phyloP scores from a whole-genome alignment of 2,888 invertebrate species.

The Trileptium ribeirensis region DNA sequence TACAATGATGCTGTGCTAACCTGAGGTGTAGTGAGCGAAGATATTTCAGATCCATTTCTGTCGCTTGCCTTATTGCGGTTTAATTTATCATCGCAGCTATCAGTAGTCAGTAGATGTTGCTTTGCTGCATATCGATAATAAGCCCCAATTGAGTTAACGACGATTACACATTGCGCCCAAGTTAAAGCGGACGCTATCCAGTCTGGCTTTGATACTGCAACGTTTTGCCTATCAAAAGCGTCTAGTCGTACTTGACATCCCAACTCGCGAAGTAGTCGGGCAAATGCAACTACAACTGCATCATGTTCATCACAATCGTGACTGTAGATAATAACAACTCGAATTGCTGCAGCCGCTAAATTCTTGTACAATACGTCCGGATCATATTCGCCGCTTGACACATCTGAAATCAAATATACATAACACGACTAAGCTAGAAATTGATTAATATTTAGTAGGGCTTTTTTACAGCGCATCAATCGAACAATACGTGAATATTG shows the following conservation, averaged over 20 bases:
- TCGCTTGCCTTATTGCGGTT: too few species aligned
- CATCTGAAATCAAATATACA: too few species aligned
- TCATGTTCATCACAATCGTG: constrained; percentile 47
- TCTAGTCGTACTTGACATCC: constrained; percentile 40
- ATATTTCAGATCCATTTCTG: not conserved
- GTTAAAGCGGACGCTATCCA: constrained; percentile 44
- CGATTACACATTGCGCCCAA: constrained; percentile 44
- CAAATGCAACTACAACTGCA: constrained; percentile 43
- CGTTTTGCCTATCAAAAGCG: constrained; percentile 43
- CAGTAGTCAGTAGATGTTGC: not conserved
- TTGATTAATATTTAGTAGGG: too few species aligned
- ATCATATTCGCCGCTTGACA: too few species aligned
- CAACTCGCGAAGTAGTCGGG: constrained; percentile 35
- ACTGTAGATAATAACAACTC: constrained; percentile 46
- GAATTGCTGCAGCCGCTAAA: too few species aligned
- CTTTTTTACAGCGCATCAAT: too few species aligned
- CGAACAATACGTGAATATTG: too few species aligned
- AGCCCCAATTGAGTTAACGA: constrained; percentile 46
- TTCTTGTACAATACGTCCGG: too few species aligned
- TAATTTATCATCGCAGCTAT: too few species aligned
- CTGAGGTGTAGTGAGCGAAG: not conserved
- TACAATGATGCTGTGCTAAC: not conserved
- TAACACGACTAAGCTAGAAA: too few species aligned
- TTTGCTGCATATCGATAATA: constrained; percentile 40
- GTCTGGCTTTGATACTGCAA: constrained; percentile 44